phyloP scores from a whole-genome alignment of 2,113 vertebrate genomes.

The Sialia sialis region DNA sequence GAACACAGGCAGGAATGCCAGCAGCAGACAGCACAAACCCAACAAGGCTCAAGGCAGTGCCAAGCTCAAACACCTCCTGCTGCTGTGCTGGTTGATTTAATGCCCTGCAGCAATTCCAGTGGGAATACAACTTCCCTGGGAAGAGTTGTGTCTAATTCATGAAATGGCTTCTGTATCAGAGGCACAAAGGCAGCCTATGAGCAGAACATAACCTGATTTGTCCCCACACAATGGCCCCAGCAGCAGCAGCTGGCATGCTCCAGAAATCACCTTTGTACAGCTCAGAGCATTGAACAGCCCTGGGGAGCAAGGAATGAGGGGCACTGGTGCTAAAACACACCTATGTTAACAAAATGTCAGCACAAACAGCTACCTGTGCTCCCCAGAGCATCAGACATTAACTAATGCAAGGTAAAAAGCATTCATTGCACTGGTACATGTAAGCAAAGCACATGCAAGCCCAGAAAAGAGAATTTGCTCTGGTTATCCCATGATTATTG shows the following conservation, averaged over 20 bases:
- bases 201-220: constrained; percentile 54
- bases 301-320: constrained; percentile 63
- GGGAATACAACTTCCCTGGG: constrained; percentile 24
- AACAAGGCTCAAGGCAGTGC: not conserved
- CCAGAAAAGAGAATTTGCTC: not conserved
- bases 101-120: not conserved
- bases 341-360: constrained; percentile 57
- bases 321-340: constrained; percentile 51
- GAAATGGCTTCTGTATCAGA: constrained; percentile 52
- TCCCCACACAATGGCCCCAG: constrained; percentile 62
- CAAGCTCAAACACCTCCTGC: not conserved
- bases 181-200: constrained; percentile 45
- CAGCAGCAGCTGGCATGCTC: constrained; percentile 71
- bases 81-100: not conserved
- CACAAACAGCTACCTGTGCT: constrained; percentile 48
- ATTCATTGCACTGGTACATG: not conserved
- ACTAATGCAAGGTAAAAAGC: not conserved
- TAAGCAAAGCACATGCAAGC: not conserved
- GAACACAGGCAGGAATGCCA: not conserved
- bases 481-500: not conserved
- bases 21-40: not conserved
- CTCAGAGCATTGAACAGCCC: constrained; percentile 56
- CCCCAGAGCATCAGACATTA: constrained; percentile 48
- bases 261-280: constrained; percentile 71
- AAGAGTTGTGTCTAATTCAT: constrained; percentile 55